phyloP scores from a whole-genome alignment of 2,113 vertebrate genomes.

The Megaceryle torquata region DNA sequence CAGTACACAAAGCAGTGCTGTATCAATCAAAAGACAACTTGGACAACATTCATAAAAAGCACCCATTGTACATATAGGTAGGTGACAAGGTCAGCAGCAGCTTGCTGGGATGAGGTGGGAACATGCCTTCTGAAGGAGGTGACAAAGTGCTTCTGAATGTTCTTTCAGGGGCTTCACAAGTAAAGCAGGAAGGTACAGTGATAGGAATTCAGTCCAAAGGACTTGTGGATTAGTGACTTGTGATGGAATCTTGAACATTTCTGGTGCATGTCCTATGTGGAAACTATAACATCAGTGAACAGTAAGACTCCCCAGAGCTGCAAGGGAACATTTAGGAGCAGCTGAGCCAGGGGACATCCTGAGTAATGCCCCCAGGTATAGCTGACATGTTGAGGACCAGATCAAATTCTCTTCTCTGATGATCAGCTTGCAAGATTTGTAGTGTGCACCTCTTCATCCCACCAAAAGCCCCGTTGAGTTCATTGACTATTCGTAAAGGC shows the following conservation, averaged over 20 bases:
- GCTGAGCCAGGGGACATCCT: not conserved
- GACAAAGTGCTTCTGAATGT: not conserved
- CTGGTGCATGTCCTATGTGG: fast-evolving
- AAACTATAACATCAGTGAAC: not conserved
- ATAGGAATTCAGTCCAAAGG: not conserved
- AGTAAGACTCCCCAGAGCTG: not conserved
- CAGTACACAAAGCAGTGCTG: not conserved
- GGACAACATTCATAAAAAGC: not conserved
- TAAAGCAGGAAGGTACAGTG: not conserved
- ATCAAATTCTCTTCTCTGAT: not conserved
- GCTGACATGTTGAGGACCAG: not conserved
- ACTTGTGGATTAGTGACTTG: not conserved
- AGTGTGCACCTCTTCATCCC: not conserved
- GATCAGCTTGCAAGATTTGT: not conserved
- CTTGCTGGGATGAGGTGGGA: not conserved
- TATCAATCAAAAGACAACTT: not conserved
- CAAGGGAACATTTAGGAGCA: not conserved
- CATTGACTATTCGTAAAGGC: not conserved
- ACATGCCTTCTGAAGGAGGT: not conserved
- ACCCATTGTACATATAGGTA: not conserved
- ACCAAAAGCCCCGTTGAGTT: not conserved
- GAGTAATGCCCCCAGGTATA: not conserved
- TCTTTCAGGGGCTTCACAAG: not conserved
- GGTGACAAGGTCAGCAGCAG: fast-evolving
- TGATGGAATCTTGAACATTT: not conserved